These are phyloP conservation scores for Drosophila eohydei DNA, from an alignment of 2,888 invertebrate genomes.

Conservation along the genomic window DNA sequence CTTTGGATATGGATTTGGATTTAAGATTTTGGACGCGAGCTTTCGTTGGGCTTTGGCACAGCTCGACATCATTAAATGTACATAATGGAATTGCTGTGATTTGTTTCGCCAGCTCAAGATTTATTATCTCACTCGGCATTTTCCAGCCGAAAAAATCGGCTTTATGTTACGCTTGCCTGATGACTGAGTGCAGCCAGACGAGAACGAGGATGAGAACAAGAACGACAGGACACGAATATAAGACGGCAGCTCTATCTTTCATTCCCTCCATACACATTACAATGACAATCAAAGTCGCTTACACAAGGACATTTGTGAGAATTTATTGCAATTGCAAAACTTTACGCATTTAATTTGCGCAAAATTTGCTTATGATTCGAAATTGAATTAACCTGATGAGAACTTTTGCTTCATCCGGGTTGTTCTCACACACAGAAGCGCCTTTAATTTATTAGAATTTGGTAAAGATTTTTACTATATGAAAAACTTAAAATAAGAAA, in stretches of 20 bases:
- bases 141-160: constrained; percentile 77
- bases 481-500: not conserved
- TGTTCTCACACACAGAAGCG: constrained; percentile 23
- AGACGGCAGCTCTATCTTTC: constrained; percentile 15
- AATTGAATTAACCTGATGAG: constrained; percentile 76
- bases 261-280: constrained; percentile 35
- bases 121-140: constrained; percentile 73
- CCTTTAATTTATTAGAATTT: not conserved
- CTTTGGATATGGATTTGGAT: constrained; percentile 59
- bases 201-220: constrained; percentile 1
- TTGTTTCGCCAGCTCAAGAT: constrained; percentile 71
- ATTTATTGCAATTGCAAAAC: constrained; percentile 76
- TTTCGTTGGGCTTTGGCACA: constrained; percentile 25
- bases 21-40: constrained; percentile 28
- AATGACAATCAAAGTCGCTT: constrained; percentile 74
- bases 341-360: constrained; percentile 75
- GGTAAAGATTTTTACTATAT: not conserved
- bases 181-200: constrained; percentile 75
- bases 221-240: constrained; percentile 15
- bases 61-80: constrained; percentile 79
- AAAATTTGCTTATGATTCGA: constrained; percentile 73
- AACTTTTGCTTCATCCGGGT: constrained; percentile 32
- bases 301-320: constrained; percentile 68
- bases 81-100: constrained; percentile 79
- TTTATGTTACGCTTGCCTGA: constrained; percentile 74